phyloP scores from a whole-genome alignment of 1,140 invertebrate species.

The Colletes latitarsis region DNA sequence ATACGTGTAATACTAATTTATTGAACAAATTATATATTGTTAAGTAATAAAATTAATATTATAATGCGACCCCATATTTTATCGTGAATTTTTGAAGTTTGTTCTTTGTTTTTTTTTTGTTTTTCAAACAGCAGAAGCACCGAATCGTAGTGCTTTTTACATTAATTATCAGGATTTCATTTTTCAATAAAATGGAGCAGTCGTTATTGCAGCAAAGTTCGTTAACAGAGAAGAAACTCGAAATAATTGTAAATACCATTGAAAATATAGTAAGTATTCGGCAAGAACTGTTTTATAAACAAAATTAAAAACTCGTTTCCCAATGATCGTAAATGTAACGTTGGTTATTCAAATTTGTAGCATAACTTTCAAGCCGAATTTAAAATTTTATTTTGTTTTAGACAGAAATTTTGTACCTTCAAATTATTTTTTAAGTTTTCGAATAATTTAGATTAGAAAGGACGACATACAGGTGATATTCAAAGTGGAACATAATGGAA shows the following conservation, averaged over 20 bases:
- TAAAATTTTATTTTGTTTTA: no score
- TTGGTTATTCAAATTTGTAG: no score
- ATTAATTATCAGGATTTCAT: background rate
- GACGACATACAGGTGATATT: constrained; percentile 43
- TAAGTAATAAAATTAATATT: constrained; percentile 46
- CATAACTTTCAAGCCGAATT: no score
- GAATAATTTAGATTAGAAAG: constrained; percentile 34
- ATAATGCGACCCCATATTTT: background rate
- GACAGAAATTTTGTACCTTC: background rate
- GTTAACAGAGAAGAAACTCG: constrained; percentile 1
- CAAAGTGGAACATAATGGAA: constrained; percentile 51
- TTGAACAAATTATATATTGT: constrained; percentile 34
- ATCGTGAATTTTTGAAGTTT: background rate
- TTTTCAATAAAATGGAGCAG: constrained; percentile 23
- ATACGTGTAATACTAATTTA: constrained; percentile 30
- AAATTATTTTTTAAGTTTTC: background rate
- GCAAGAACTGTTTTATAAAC: background rate
- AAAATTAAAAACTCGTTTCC: background rate
- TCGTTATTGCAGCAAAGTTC: background rate
- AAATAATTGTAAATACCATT: constrained; percentile 52
- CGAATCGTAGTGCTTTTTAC: background rate
- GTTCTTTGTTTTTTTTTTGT: background rate
- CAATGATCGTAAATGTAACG: background rate
- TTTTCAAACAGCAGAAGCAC: constrained; percentile 1
- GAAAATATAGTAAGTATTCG: constrained; percentile 66